Base-by-base conservation (phyloP, 2,888 invertebrate genomes). In the Lochmaea capreae region DNA sequence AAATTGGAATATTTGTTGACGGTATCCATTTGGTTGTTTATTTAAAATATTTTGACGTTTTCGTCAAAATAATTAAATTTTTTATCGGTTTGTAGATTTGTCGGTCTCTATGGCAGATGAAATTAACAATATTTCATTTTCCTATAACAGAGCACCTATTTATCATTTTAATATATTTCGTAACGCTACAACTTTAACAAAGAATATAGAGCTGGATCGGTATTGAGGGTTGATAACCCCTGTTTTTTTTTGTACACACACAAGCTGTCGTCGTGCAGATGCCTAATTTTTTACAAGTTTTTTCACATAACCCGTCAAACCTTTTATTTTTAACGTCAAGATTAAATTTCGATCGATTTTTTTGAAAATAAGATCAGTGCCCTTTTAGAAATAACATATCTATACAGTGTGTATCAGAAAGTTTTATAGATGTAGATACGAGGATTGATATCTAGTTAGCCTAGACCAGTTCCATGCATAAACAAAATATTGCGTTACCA, bases 201-300 rank as follows among this genome's bases (percentile, higher is more conserved):
- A 59, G 22, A 59, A 22, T 22, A 57, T n/a, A 57, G 57, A 57
- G n/a, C 57, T 54, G 33, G 22, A 42, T 62, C 63, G 39, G 54
- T 52, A 62, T 62, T 63, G 58, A 63, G 69, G 69, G 69, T 69
- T 69, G 63, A 69, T 69, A 69, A 69, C 69, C 69, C 69, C 54
- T 63, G 16, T n/a, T 69, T 69, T 69, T 61, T 62, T 49, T 39
- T 8, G 33, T 39, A 5, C 33, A 62, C 62, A 49, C 62, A 69
- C 62, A 69, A 62, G 69, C 61, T 52, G 54, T 42, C 49, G 16
- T 46, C 62, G 26, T 49, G 52, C 69, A 69, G 69, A 69, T 62
- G 69, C 63, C 8, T 54, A 52, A 26, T 43, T 63, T 62, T 62
- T 69, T 58, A 57, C 9, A 18, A 22, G 22, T 11, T 16, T 57